Conservation (phyloP, 2,113 vertebrate genomes). For the Bujurquina vittata region DNA sequence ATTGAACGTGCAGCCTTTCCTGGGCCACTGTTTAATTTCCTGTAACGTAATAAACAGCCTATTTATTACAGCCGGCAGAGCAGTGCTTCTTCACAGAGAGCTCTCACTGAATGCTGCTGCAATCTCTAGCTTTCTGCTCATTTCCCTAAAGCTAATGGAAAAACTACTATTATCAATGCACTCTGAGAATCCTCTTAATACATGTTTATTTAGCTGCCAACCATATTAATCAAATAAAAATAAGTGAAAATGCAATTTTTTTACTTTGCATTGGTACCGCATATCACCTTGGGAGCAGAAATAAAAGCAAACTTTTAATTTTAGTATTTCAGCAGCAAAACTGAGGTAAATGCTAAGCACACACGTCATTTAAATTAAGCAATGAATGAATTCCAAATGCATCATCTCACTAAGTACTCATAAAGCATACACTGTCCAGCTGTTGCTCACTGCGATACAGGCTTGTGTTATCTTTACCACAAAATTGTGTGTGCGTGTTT, state of each 20-base stretch:
- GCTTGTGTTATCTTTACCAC: too few relatives aligned
- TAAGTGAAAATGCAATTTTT: not conserved
- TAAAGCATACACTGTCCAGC: not conserved
- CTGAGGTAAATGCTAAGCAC: not conserved
- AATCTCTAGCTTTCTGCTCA: conserved; percentile 44
- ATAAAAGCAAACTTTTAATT: not conserved
- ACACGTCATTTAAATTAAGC: not conserved
- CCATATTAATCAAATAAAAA: conserved; percentile 50
- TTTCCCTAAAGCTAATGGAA: conserved; percentile 52
- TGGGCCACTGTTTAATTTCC: conserved; percentile 76
- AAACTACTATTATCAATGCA: conserved; percentile 25
- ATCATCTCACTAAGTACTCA: not conserved
- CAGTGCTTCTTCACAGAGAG: conserved; percentile 55
- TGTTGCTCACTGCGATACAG: too few relatives aligned
- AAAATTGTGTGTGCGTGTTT: too few relatives aligned
- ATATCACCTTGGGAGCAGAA: not conserved
- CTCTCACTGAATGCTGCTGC: conserved; percentile 42
- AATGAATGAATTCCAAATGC: not conserved
- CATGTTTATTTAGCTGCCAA: conserved; percentile 40
- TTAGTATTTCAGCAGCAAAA: not conserved
- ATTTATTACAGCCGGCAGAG: conserved; percentile 74
- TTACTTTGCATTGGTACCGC: not conserved
- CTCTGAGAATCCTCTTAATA: conserved; percentile 32
- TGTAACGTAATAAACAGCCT: conserved; percentile 78
- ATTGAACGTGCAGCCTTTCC: conserved; percentile 64